Base-by-base conservation (phyloP, 2,888 invertebrate genomes). In the Monoplex corrugatus region DNA sequence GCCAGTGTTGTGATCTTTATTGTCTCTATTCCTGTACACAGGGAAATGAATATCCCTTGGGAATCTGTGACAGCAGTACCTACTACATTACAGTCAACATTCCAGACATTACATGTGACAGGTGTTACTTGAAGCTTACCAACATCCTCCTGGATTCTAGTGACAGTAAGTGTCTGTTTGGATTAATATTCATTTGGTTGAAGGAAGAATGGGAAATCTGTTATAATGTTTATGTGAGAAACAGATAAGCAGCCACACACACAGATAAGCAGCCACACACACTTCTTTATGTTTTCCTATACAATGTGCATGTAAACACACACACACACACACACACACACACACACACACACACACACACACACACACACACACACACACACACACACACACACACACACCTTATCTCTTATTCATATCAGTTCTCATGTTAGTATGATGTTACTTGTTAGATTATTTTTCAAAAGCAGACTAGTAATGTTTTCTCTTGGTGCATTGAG, bases 71-170 rank as follows among this genome's bases (percentile, higher is more conserved):
- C 32, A 90, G 89, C 72, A 92, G 92, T 87, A 92, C 90, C 35
- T 92, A 93, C 86, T 92, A 91, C 78, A 89, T 93, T 32, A 93
- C 92, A 5, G 88, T 93, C 50, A 90, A 90, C 50, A 92, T 93
- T 28, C 93, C 93, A 1, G 92, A 93, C 87, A 88, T 93, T 23
- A 63, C 43, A 2, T 93, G 93, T 90, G 89, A 92, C 44, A 87
- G 89, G 45, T 93, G 93, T 80, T 90, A 87, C 84, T 89, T 93
- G 23, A 80, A 44, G 5, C 44, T 88, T 28, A 63, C 63, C n/a
- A 28, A 80, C 44, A 68, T 83, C 43, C n/a, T 40, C 16, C 43
- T 88, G 50, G 87, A 88, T 44, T 38, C 40, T 23, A n/a, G 28
- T 57, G 89, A 75, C 32, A 83, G 78, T 85, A 50, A 83, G 83